Evolutionary conservation across 2,113 vertebrate genomes (phyloP), one percentile per base, ranked within the genome.

Genomic region (Ammodytes marinus): DNA sequence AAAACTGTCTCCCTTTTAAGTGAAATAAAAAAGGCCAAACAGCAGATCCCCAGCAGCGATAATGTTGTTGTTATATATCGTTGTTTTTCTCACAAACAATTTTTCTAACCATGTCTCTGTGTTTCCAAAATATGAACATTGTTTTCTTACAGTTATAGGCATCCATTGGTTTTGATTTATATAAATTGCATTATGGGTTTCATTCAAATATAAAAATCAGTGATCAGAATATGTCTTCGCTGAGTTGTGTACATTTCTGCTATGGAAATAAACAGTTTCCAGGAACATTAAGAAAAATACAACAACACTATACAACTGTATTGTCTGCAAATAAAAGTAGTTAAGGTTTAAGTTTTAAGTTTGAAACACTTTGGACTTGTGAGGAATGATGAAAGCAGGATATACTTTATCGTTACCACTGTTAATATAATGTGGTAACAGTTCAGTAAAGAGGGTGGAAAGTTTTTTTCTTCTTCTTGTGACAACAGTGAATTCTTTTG

Each of bases 401-500:
- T 27, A 27, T 27, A 27, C 27, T 27, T 27, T 27, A 27, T 27
- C 27, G 2, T 27, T 27, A 27, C n/a, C 45, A 40, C 35, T 64
- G n/a, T 64, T 66, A 27, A 27, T 27, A 27, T 27, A 27, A 27
- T 27, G 27, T 27, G 27, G 13, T 52, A 60, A 43, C 8, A 0
- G 13, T 11, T 39, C 47, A 69, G 49, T 4, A 60, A 61, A 8
- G 47, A 42, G 10, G 8, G 11, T 35, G 12, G 57, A 59, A 77
- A 77, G 49, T 58, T 46, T 63, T 27, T 52, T 46, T 68, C 63
- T 46, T 63, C 15, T 52, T 46, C 63, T 58, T 35, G 53, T 57
- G 55, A 59, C 76, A 66, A 40, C 61, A 17, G 37, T 52, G 70
- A 54, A 79, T 67, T 79, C 37, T 47, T 76, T 67, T 66, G 59